A percentile compares a stretch with the other conserved stretches of the same genome.
phyloP scores from a whole-genome alignment of 1,140 invertebrate genomes.

The Drosophila varians region DNA sequence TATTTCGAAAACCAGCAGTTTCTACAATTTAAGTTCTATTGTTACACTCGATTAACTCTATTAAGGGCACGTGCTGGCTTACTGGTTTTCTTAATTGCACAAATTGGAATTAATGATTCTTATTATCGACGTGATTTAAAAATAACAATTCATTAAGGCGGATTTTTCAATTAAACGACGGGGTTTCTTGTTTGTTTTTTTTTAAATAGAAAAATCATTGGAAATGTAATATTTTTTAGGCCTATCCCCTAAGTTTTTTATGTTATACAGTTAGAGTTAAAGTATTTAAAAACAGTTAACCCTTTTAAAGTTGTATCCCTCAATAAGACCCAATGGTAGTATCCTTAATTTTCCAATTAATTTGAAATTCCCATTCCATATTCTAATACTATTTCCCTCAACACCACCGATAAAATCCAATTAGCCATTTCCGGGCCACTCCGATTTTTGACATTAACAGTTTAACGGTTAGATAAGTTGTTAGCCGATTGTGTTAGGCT shows the following conservation, averaged over 20 bases:
- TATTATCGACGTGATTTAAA: constrained; percentile 22
- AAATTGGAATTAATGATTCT: constrained; percentile 47
- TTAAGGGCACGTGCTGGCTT: constrained; percentile 42
- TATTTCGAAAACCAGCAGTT: neutral
- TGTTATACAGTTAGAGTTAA: too few species aligned
- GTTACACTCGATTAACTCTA: constrained; percentile 29
- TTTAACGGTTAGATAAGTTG: constrained; percentile 61
- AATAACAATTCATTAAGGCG: neutral
- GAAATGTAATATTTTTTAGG: too few species aligned
- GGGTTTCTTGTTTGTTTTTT: too few species aligned
- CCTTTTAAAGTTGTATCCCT: too few species aligned
- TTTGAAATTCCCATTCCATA: too few species aligned
- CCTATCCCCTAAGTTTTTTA: too few species aligned
- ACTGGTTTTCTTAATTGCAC: constrained; percentile 24
- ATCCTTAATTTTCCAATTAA: neutral
- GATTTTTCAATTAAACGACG: too few species aligned
- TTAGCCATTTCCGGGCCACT: constrained; percentile 70
- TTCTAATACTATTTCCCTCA: neutral
- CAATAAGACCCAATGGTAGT: neutral
- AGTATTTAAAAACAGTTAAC: too few species aligned
- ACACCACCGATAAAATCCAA: constrained; percentile 47
- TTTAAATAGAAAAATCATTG: too few species aligned
- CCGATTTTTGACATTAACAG: constrained; percentile 54
- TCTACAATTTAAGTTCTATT: constrained; percentile 4
- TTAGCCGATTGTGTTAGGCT: constrained; percentile 46